phyloP scores from a whole-genome alignment of 2,888 invertebrate genomes.

The Himalopsyche kuldschensis region DNA sequence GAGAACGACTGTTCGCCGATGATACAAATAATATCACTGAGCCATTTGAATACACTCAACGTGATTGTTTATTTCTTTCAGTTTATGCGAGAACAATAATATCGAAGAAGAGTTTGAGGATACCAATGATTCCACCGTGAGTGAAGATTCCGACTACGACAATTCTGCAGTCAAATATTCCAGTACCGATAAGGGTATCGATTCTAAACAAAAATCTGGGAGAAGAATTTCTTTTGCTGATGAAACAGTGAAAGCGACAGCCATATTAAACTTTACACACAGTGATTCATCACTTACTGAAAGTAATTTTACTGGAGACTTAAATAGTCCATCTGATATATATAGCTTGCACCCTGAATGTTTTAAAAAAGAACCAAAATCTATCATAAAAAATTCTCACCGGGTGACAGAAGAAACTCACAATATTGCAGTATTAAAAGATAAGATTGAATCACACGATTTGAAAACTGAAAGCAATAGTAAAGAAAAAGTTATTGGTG shows the following conservation, averaged over 20 bases:
- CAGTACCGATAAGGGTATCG: background rate
- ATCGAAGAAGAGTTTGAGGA: slow-evolving; percentile 35
- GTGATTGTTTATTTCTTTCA: slow-evolving; percentile 42
- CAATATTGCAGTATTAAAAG: background rate
- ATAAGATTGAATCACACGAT: background rate
- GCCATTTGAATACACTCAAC: background rate
- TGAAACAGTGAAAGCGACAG: slow-evolving; percentile 41
- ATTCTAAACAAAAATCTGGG: slow-evolving; percentile 41
- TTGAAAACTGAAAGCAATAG: background rate
- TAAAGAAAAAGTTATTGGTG: slow-evolving; percentile 14
- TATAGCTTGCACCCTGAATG: slow-evolving; percentile 47
- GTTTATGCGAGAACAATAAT: slow-evolving; percentile 44
- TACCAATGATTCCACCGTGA: background rate
- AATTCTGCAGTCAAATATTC: slow-evolving; percentile 38
- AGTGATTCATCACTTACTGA: slow-evolving; percentile 43
- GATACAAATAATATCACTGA: too few relatives aligned
- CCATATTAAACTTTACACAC: slow-evolving; percentile 48
- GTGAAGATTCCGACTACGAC: background rate
- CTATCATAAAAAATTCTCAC: slow-evolving; percentile 51
- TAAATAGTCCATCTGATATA: slow-evolving; percentile 54
- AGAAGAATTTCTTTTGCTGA: slow-evolving; percentile 53
- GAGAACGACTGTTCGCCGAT: too few relatives aligned
- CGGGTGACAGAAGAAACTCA: slow-evolving; percentile 31
- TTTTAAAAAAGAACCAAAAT: slow-evolving; percentile 46
- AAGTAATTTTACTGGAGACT: slow-evolving; percentile 47